phyloP scores from a whole-genome alignment of 2,797 vertebrate genomes.

The Phoeniculus purpureus region DNA sequence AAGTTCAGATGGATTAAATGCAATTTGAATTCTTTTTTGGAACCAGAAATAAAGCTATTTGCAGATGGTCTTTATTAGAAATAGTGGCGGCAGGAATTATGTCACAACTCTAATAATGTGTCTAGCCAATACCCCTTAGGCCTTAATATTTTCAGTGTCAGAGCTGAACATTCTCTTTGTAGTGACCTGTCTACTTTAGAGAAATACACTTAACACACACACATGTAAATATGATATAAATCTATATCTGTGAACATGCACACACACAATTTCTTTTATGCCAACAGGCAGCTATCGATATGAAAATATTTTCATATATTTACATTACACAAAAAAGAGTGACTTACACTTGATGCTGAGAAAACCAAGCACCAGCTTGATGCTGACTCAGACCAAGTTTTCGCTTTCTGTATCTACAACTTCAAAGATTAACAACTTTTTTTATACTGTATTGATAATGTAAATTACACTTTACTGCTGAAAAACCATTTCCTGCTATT shows the following conservation, averaged over 20 bases:
- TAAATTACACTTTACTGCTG: background rate
- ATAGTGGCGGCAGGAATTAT: slow-evolving; percentile 16
- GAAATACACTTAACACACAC: background rate
- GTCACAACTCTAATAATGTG: slow-evolving; percentile 11
- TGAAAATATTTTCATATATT: background rate
- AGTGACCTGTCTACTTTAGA: background rate
- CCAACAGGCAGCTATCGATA: background rate
- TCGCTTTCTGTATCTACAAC: background rate
- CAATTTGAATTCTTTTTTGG: slow-evolving; percentile 17
- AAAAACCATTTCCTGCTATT: background rate
- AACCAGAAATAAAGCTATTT: slow-evolving; percentile 33
- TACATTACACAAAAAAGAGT: background rate
- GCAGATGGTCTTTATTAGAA: slow-evolving; percentile 56
- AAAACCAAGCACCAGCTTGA: background rate
- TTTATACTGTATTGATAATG: background rate
- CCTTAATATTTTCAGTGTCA: slow-evolving; percentile 47
- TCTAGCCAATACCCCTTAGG: slow-evolving; percentile 42
- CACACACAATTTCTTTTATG: background rate
- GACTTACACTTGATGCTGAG: background rate
- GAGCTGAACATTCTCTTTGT: background rate
- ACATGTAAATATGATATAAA: background rate
- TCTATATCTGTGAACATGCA: background rate
- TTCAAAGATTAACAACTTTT: background rate
- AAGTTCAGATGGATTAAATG: slow-evolving; percentile 51
- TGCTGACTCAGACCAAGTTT: background rate